phyloP scores from a whole-genome alignment of 2,888 invertebrate genomes.

The Apeira syringaria region DNA sequence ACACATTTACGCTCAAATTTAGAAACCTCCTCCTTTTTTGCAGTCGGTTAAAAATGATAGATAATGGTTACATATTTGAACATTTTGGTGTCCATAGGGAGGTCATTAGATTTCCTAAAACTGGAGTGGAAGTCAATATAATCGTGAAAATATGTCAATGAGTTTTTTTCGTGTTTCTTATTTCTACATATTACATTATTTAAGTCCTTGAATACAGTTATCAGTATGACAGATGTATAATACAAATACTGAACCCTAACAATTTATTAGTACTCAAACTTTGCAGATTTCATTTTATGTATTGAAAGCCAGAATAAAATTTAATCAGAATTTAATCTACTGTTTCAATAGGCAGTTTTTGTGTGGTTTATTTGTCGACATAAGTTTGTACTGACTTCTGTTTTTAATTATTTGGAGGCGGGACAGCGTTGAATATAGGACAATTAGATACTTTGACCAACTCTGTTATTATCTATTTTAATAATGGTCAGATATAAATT shows the following conservation, averaged over 20 bases:
- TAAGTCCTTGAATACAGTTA: too few species aligned
- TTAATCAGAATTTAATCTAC: slow-evolving; percentile 78
- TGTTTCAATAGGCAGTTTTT: slow-evolving; percentile 65
- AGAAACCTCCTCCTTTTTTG: too few species aligned
- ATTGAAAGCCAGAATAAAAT: slow-evolving; percentile 56
- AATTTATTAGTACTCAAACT: neutral
- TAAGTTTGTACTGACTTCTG: slow-evolving; percentile 33
- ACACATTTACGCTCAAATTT: too few species aligned
- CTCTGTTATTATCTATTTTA: neutral
- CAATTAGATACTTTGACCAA: slow-evolving; percentile 21
- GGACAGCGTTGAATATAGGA: slow-evolving; percentile 6
- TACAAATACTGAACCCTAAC: neutral
- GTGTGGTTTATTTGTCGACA: slow-evolving; percentile 37
- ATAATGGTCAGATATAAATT: neutral
- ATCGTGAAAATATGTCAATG: too few species aligned
- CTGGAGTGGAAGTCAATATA: too few species aligned
- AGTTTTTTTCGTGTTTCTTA: too few species aligned
- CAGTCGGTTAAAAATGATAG: too few species aligned
- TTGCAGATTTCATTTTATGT: slow-evolving; percentile 28
- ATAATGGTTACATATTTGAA: too few species aligned
- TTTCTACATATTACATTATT: too few species aligned
- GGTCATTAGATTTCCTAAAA: too few species aligned
- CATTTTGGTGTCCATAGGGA: too few species aligned
- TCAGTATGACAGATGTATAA: too few species aligned
- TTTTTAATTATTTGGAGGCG: slow-evolving; percentile 30